Conservation (phyloP, 2,888 invertebrate species). For the Acrobasis suavella region DNA sequence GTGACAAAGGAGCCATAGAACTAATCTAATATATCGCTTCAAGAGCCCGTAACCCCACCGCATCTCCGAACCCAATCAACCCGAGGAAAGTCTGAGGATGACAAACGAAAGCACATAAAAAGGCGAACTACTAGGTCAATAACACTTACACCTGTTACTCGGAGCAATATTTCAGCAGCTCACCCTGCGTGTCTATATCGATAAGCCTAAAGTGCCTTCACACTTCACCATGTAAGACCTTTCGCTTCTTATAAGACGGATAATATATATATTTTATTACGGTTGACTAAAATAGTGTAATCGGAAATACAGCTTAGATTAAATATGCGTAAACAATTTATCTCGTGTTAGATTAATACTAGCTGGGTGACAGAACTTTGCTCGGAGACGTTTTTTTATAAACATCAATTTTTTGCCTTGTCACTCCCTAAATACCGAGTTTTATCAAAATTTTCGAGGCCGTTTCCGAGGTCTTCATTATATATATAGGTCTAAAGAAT, state of each 20-base stretch:
- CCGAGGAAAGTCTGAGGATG: slow-evolving; percentile 29
- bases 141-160: slow-evolving; percentile 53
- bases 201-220: not conserved
- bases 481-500: no score
- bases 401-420: no score
- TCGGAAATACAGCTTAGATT: no score
- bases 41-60: not conserved
- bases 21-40: not conserved
- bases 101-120: slow-evolving; percentile 42
- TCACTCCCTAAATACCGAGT: no score
- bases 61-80: slow-evolving; percentile 27
- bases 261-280: slow-evolving; percentile 32
- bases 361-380: no score
- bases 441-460: no score
- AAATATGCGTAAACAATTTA: no score
- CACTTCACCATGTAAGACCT: not conserved
- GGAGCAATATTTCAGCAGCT: slow-evolving; percentile 40
- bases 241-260: slow-evolving; percentile 46
- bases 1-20: not conserved
- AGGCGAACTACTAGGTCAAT: slow-evolving; percentile 36
- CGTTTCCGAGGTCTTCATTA: no score
- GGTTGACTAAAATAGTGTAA: no score
- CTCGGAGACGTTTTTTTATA: no score
- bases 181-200: slow-evolving; percentile 34
- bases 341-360: no score